These are phyloP conservation scores for Peribatodes rhomboidaria DNA, from an alignment of 2,888 invertebrate species.

Conservation along the genomic window DNA sequence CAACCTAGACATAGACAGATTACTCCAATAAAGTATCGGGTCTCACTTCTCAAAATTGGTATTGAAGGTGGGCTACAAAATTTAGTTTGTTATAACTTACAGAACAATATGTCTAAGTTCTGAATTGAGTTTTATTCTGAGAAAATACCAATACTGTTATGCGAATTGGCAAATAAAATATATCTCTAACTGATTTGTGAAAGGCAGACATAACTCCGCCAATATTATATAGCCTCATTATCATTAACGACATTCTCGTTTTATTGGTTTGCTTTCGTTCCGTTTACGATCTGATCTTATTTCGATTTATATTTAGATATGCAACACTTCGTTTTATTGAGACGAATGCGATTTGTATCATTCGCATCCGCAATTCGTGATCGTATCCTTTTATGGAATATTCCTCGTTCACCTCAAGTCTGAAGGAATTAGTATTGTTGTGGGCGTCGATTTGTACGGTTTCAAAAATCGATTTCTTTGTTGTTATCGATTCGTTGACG, in stretches of 20 bases:
- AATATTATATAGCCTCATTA: slow-evolving; percentile 30
- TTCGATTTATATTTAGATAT: slow-evolving; percentile 31
- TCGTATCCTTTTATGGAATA: slow-evolving; percentile 13
- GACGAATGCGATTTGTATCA: slow-evolving; percentile 29
- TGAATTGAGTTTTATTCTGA: slow-evolving; percentile 1
- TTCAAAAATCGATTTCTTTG: slow-evolving; percentile 34
- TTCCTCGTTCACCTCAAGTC: slow-evolving; percentile 28
- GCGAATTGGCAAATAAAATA: slow-evolving; percentile 21
- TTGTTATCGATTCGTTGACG: slow-evolving; percentile 38
- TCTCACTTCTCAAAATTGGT: neutral
- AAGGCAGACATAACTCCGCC: slow-evolving; percentile 28
- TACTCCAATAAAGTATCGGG: neutral
- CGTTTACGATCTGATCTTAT: slow-evolving; percentile 26
- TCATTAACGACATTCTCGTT: slow-evolving; percentile 33
- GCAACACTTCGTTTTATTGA: slow-evolving; percentile 33
- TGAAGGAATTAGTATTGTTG: slow-evolving; percentile 31
- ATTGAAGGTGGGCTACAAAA: neutral
- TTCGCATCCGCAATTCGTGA: slow-evolving; percentile 18
- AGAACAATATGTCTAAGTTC: neutral
- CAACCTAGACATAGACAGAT: slow-evolving; percentile 1
- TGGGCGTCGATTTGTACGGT: slow-evolving; percentile 25
- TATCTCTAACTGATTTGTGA: slow-evolving; percentile 31
- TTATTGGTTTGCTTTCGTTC: slow-evolving; percentile 34
- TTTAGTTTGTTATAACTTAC: neutral
- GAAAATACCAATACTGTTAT: neutral